These are phyloP conservation scores for Petrocephalus schoutedeni DNA, from an alignment of 2,797 vertebrate genomes.

Conservation along the genomic window DNA sequence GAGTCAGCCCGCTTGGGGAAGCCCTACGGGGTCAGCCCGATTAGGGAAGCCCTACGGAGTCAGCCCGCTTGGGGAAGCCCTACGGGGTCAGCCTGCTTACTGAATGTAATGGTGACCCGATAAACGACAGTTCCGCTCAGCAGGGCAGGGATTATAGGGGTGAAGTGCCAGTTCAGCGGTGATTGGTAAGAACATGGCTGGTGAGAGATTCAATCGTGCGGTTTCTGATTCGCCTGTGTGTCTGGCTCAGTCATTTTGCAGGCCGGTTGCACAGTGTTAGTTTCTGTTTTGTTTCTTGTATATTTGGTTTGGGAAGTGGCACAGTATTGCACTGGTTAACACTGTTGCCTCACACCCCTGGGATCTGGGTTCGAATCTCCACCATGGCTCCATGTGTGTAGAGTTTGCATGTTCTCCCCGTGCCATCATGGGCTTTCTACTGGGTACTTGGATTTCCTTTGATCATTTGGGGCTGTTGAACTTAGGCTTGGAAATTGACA, in stretches of 20 bases:
- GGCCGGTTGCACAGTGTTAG: not conserved
- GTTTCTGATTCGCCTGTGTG: not conserved
- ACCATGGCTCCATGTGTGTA: too few relatives aligned
- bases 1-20: too few relatives aligned
- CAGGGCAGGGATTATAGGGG: not conserved
- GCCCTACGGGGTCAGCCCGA: too few relatives aligned
- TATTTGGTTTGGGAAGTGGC: not conserved
- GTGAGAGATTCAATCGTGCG: not conserved
- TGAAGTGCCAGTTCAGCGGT: not conserved
- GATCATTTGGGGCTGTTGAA: too few relatives aligned
- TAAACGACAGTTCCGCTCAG: not conserved
- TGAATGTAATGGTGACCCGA: not conserved
- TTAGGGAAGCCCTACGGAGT: too few relatives aligned
- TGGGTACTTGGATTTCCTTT: too few relatives aligned
- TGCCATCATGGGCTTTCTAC: too few relatives aligned
- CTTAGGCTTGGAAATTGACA: too few relatives aligned
- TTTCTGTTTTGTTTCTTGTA: not conserved
- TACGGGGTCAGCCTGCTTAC: not conserved
- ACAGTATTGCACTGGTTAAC: not conserved
- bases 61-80: not conserved
- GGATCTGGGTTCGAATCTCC: not conserved
- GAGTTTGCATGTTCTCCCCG: too few relatives aligned
- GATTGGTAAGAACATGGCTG: not conserved
- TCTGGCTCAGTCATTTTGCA: not conserved
- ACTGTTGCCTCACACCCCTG: not conserved